Evolutionary conservation across 2,113 vertebrate genomes (phyloP).

Genomic region (Falco punctatus): DNA sequence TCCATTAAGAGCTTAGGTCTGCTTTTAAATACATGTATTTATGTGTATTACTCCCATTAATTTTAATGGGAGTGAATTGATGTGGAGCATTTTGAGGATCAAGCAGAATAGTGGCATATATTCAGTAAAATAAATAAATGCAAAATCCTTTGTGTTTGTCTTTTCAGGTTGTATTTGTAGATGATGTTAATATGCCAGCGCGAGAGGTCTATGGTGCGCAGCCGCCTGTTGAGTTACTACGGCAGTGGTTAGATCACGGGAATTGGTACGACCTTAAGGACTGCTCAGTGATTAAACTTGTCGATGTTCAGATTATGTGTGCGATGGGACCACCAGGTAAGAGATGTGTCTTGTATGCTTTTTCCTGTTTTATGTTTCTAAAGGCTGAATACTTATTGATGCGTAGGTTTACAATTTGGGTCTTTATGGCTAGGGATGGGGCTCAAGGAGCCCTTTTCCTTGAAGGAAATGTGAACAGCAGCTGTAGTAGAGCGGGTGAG

Average conservation of each 20-base stretch:
- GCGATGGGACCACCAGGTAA: conserved; percentile 93
- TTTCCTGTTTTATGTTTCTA: neutral
- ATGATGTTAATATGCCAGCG: conserved; percentile 95
- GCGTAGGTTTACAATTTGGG: neutral
- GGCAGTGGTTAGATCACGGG: conserved; percentile 93
- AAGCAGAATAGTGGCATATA: neutral
- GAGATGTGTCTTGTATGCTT: neutral
- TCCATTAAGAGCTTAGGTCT: neutral
- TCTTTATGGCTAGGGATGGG: neutral
- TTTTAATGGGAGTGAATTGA: neutral
- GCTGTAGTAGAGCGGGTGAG: neutral
- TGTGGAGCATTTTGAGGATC: neutral
- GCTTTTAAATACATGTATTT: neutral
- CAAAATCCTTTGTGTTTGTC: neutral
- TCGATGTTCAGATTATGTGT: conserved; percentile 88
- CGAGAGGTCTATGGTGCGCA: conserved; percentile 91
- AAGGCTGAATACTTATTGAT: neutral
- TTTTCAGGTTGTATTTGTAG: conserved; percentile 89
- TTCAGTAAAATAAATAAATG: neutral
- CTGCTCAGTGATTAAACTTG: conserved; percentile 84
- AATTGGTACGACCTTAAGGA: conserved; percentile 94
- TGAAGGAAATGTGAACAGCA: neutral
- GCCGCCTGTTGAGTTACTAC: conserved; percentile 89
- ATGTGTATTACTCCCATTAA: neutral
- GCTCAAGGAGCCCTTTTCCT: neutral